Evolutionary conservation across 2,797 vertebrate species (phyloP).

Genomic region (Limosa lapponica): DNA sequence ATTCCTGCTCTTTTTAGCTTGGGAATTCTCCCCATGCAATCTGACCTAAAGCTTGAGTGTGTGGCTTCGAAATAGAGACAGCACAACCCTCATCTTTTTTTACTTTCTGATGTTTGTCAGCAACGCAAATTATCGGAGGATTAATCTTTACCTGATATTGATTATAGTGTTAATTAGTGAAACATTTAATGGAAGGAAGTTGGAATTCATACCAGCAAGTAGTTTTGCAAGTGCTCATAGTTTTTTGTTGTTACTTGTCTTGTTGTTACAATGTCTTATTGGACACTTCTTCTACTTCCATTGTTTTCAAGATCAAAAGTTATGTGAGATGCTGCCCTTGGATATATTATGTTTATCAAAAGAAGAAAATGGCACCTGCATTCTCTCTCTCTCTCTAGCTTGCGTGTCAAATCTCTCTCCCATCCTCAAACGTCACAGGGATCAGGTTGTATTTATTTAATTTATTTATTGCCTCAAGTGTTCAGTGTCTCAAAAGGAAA

Average conservation of each 20-base stretch:
- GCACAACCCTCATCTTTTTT: neutral
- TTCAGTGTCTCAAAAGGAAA: neutral
- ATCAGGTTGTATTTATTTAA: neutral
- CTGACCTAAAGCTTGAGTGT: neutral
- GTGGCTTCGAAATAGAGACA: neutral
- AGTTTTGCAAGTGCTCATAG: neutral
- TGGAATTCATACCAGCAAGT: neutral
- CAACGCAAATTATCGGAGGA: rapidly evolving
- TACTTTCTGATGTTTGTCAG: neutral
- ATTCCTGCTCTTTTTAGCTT: neutral
- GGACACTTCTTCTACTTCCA: neutral
- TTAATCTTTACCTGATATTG: neutral
- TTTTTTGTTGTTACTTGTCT: neutral
- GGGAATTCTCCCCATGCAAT: neutral
- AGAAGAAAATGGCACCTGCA: neutral
- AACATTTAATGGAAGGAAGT: neutral
- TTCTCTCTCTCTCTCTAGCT: neutral
- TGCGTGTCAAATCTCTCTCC: neutral
- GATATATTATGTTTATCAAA: neutral
- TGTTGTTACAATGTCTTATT: neutral
- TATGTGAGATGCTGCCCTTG: neutral
- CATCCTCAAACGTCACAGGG: neutral
- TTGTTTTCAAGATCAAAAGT: neutral
- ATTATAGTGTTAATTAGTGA: neutral
- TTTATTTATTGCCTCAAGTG: neutral